A percentile compares a stretch with the other conserved stretches of the same genome.
These are phyloP conservation scores for Nothura maculosa DNA, from an alignment of 2,797 vertebrate species.

Conservation along the genomic window DNA sequence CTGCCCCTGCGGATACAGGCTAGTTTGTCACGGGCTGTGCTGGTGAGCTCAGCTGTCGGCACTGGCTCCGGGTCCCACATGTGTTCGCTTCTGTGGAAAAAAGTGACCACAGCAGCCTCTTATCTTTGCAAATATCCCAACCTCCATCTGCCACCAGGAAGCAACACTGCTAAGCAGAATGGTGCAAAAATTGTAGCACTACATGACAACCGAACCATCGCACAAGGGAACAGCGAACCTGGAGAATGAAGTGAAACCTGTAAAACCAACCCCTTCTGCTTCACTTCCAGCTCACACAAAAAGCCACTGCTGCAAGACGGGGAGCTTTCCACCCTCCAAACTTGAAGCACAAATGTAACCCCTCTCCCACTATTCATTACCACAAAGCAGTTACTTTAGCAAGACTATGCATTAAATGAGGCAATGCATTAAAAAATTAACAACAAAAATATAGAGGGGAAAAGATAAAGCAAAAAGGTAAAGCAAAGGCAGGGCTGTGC, in stretches of 20 bases:
- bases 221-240: not conserved
- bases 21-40: not conserved
- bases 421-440: not conserved
- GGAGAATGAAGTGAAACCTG: conserved; percentile 26
- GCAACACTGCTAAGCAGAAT: not conserved
- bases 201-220: not conserved
- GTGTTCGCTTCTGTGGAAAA: not conserved
- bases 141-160: not conserved
- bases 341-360: not conserved
- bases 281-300: not conserved
- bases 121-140: rapidly evolving
- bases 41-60: not conserved
- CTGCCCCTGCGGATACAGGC: rapidly evolving
- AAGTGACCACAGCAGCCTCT: not conserved
- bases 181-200: not conserved
- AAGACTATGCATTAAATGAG: not conserved
- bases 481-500: too few relatives aligned
- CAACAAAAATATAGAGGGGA: not conserved
- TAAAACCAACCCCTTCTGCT: not conserved
- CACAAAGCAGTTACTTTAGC: not conserved
- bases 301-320: not conserved
- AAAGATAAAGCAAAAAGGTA: not conserved
- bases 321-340: not conserved
- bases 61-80: not conserved
- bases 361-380: not conserved